Evolutionary conservation across 2,888 invertebrate species (phyloP), one percentile per base, ranked within the genome.

Genomic region (Drosophila putrida): DNA sequence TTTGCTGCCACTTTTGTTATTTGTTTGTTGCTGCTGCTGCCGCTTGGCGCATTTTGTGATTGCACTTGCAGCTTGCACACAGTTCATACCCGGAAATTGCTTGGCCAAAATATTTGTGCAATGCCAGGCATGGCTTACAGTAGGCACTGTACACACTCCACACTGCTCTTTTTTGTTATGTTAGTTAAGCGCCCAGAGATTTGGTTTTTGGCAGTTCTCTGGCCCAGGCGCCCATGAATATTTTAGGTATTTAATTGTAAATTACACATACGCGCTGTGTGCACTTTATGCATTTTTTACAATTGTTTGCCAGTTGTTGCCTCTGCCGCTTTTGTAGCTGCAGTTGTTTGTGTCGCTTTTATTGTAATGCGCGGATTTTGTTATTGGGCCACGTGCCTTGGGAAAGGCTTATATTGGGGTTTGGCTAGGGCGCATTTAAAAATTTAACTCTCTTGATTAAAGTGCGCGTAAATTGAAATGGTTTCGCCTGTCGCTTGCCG

Each of bases 171-270:
- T 8, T 43, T 61, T 46, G 50, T 43, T 11, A 44, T 43, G 74
- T 80, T 78, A 80, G 77, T 81, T 75, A 73, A 79, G 71, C 74
- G 72, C 62, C 66, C 79, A 67, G 84, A 73, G 89, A 84, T 78
- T 84, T 82, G 74, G 53, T 70, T 68, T 74, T 69, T 62, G 63
- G 58, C 59, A 57, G 75, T 72, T 60, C 51, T 68, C 64, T 27
- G 43, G 77, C 44, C 44, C 59, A 36, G 36, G 38, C 54, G 15
- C 36, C 67, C 75, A 74, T 88, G 86, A 88, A 83, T 83, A 75
- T 88, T 84, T 88, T 68, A 84, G 71, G 72, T 70, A 78, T 76
- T 89, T 78, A 89, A 89, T 87, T 88, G 88, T 85, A 82, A 88
- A 85, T 89, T 89, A 78, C 89, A 75, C 89, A 86, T 86, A 83